phyloP scores from a whole-genome alignment of 2,888 invertebrate genomes.

The Amphipoea oculea region DNA sequence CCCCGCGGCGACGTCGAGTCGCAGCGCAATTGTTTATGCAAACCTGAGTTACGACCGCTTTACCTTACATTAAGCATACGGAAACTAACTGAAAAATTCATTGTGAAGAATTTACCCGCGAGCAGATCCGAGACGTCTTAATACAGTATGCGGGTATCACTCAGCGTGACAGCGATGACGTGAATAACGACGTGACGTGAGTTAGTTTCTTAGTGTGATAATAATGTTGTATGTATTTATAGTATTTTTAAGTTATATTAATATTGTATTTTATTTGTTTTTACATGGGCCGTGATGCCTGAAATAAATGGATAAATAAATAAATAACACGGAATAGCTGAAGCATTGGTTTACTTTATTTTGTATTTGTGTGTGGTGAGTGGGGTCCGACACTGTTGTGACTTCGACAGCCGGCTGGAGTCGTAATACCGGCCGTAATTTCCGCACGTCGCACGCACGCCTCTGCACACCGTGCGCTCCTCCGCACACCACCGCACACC shows the following conservation, averaged over 20 bases:
- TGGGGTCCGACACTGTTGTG: not conserved
- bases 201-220: too few species aligned
- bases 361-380: not conserved
- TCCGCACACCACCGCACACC: not conserved
- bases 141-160: not conserved
- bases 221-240: too few species aligned
- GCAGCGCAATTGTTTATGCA: constrained; percentile 19
- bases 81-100: constrained; percentile 12
- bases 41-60: not conserved
- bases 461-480: not conserved
- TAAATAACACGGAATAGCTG: too few species aligned
- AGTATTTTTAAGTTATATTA: too few species aligned
- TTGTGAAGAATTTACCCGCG: not conserved
- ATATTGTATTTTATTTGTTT: too few species aligned
- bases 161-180: not conserved
- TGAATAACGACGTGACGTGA: not conserved
- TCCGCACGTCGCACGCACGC: constrained; percentile 9
- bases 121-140: not conserved
- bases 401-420: not conserved
- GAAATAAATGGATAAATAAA: too few species aligned
- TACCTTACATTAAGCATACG: constrained; percentile 14
- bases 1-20: not conserved
- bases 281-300: too few species aligned
- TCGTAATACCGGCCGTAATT: constrained; percentile 1
- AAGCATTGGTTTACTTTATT: not conserved